A percentile compares a stretch with the other conserved stretches of the same genome.
Evolutionary conservation across 2,797 vertebrate species (phyloP).

Genomic region (Cyprinella venusta): DNA sequence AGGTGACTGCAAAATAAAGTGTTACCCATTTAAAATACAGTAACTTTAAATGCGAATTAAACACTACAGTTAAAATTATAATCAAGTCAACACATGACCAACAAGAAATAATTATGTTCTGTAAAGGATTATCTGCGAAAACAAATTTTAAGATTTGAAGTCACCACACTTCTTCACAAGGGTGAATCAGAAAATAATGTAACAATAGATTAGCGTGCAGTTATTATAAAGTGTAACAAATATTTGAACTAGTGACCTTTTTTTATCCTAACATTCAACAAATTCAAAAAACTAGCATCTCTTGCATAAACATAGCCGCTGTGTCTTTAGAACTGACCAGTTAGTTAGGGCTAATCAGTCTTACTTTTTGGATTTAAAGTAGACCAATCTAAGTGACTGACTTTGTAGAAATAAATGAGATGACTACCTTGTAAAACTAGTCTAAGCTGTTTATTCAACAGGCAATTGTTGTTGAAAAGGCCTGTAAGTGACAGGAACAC

Average conservation of each 20-base stretch:
- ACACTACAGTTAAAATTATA: too few species aligned
- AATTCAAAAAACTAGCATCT: too few species aligned
- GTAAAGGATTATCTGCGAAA: neutral
- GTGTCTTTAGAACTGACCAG: neutral
- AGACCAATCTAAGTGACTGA: neutral
- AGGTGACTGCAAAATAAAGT: neutral
- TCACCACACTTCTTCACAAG: neutral
- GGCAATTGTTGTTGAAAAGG: neutral
- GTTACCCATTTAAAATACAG: too few species aligned
- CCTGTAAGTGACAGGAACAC: slow-evolving; percentile 22
- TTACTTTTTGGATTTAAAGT: neutral
- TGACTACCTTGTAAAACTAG: neutral
- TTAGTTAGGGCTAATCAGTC: too few species aligned
- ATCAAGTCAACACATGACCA: too few species aligned
- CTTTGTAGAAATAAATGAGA: neutral
- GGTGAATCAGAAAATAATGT: neutral
- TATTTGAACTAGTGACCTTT: neutral
- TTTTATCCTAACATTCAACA: neutral
- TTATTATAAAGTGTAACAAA: too few species aligned
- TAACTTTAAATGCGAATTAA: neutral
- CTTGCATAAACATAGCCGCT: neutral
- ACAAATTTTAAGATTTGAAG: neutral
- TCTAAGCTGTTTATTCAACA: neutral
- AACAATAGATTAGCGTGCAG: neutral
- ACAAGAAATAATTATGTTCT: too few species aligned